Percentiles rank a stretch among this genome's conserved stretches.
Evolutionary conservation across 2,113 vertebrate species (phyloP).

Genomic region (Aptenodytes forsteri): DNA sequence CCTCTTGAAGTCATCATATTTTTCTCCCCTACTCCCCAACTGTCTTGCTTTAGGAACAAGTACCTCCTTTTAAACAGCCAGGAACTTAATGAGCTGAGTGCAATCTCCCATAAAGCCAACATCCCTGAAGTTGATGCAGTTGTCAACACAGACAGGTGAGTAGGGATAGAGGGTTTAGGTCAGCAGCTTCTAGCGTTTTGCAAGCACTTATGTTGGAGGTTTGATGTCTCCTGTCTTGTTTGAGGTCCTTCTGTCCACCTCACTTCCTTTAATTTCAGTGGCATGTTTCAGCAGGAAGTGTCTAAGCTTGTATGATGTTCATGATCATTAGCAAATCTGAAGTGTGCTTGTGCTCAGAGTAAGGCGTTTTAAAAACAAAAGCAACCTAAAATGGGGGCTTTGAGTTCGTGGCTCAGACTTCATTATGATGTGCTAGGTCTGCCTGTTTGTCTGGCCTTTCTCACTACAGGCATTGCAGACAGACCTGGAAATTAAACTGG

Average conservation of each 20-base stretch:
- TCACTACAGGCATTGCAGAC: neutral
- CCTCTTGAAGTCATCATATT: neutral
- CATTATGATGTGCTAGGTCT: neutral
- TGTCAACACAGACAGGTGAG: constrained; percentile 93
- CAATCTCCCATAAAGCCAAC: constrained; percentile 96
- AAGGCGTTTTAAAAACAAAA: neutral
- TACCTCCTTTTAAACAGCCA: constrained; percentile 95
- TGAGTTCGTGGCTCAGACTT: neutral
- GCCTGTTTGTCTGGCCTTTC: neutral
- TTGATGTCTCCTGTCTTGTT: neutral
- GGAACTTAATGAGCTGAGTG: constrained; percentile 95
- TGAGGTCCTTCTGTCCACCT: neutral
- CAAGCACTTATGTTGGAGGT: neutral
- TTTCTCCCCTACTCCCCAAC: neutral
- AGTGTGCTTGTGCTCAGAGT: neutral
- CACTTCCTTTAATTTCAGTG: neutral
- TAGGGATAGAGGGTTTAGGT: neutral
- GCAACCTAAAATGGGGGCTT: neutral
- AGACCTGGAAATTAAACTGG: neutral
- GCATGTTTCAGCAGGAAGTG: neutral
- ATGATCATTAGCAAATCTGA: neutral
- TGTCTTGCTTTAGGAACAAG: constrained; percentile 86
- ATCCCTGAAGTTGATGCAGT: constrained; percentile 97
- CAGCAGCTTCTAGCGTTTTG: neutral
- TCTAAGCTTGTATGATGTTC: neutral